A percentile compares a stretch with the other conserved stretches of the same genome.
phyloP scores from a whole-genome alignment of 2,797 vertebrate genomes.

The Yasuhikotakia modesta region DNA sequence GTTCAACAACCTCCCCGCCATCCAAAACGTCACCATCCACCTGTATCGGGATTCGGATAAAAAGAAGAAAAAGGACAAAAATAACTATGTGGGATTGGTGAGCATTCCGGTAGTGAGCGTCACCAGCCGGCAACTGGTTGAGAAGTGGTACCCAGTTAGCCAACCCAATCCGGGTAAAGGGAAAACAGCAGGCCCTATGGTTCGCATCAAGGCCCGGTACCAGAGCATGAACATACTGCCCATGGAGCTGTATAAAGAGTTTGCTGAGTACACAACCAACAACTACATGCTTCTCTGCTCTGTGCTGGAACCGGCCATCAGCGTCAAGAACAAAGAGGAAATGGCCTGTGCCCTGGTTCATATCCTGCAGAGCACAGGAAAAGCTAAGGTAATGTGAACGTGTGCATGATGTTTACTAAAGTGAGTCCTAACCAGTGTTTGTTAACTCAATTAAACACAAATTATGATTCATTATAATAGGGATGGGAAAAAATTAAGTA shows the following conservation, averaged over 20 bases:
- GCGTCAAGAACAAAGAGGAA: conserved; percentile 98
- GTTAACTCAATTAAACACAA: not conserved
- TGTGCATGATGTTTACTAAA: not conserved
- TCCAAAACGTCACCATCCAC: conserved; percentile 90
- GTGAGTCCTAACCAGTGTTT: not conserved
- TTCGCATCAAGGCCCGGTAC: conserved; percentile 95
- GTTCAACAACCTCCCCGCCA: conserved; percentile 92
- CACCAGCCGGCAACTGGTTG: conserved; percentile 90
- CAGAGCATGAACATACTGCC: conserved; percentile 97
- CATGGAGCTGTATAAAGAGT: conserved; percentile 99
- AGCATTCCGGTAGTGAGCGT: conserved; percentile 86
- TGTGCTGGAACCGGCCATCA: conserved; percentile 91
- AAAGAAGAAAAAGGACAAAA: conserved; percentile 99
- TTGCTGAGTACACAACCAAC: conserved; percentile 97
- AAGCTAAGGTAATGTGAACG: conserved; percentile 88
- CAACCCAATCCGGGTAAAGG: conserved; percentile 90
- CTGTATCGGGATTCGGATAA: conserved; percentile 98
- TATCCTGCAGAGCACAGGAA: conserved; percentile 97
- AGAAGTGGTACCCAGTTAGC: conserved; percentile 95
- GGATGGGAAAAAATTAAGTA: not conserved
- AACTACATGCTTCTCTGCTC: conserved; percentile 96
- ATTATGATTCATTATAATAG: not conserved
- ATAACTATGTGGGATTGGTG: conserved; percentile 93
- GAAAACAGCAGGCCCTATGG: conserved; percentile 91
- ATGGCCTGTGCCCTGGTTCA: conserved; percentile 96